Evolutionary conservation across 2,113 vertebrate genomes (phyloP), one percentile per base, ranked within the genome.

Genomic region (Elgaria multicarinata): DNA sequence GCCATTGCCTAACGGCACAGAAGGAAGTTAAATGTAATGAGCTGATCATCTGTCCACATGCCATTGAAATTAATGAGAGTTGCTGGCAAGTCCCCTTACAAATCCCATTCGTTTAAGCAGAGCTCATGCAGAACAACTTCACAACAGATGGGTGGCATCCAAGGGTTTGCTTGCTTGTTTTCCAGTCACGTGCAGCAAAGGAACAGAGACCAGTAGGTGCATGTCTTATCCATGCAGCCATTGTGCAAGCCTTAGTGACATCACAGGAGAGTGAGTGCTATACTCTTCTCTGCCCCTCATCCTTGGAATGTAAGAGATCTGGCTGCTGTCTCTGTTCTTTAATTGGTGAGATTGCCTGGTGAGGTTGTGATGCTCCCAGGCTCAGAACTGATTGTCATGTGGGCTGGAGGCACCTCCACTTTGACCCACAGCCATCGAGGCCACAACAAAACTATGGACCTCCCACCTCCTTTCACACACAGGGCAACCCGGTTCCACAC

Each of bases 1-100:
- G 75, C n/a, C 64, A 55, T 78, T 53, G 46, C 72, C 39, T 88
- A 88, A 74, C 71, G 66, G 24, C 13, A 36, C 53, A 67, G 42
- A 50, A 89, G n/a, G 50, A 78, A 42, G 64, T 85, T n/a, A 89
- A 55, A 78, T 13, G 31, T n/a, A 39, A 89, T 53, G 58, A 75
- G 42, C 71, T 39, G 46, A 85, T 55, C 46, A 22, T 69, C n/a
- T 55, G 22, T 71, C 24, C 44, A 42, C 20, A 39, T 42, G 53
- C 31, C 42, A 82, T 28, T 83, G 31, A 75, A 74, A 89, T 46
- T 10, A 50, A 83, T 75, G 39, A 74, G 53, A 80, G 64, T n/a
- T 66, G 9, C 64, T n/a, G 39, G 71, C 39, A 72, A 55, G 44
- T 14, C 39, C 58, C 77, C 31, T 18, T 77, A 50, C 50, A 83